These are phyloP conservation scores for Gopherus flavomarginatus DNA, from an alignment of 2,113 vertebrate species.

Conservation along the genomic window DNA sequence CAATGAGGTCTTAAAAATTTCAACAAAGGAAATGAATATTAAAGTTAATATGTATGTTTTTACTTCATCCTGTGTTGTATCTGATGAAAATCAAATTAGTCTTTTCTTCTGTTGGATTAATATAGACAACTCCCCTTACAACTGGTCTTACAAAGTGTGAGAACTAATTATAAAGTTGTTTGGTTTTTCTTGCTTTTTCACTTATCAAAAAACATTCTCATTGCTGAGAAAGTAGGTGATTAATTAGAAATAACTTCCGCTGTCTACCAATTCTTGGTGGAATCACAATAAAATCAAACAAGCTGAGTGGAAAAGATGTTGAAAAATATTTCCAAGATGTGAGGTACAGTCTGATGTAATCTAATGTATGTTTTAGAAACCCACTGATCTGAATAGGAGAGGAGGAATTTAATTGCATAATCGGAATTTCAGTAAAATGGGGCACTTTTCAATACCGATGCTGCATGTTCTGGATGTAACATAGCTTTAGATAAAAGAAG, in stretches of 20 bases:
- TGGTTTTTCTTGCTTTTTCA: background rate
- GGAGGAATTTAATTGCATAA: background rate
- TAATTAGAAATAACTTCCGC: background rate
- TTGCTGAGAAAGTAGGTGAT: background rate
- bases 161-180: background rate
- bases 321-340: background rate
- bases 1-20: background rate
- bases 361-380: accelerated
- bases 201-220: background rate
- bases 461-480: accelerated
- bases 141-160: background rate
- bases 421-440: background rate
- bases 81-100: background rate
- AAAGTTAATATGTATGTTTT: background rate
- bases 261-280: no score
- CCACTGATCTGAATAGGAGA: background rate
- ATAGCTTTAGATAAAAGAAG: background rate
- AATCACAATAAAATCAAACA: background rate
- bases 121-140: background rate
- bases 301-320: background rate
- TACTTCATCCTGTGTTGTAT: background rate
- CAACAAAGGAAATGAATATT: background rate
- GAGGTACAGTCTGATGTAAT: background rate
- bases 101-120: background rate
- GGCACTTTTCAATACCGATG: background rate